Conservation (phyloP, 30 jellyfish, hydroid and myxozoan species). For the Mastigias papua region DNA sequence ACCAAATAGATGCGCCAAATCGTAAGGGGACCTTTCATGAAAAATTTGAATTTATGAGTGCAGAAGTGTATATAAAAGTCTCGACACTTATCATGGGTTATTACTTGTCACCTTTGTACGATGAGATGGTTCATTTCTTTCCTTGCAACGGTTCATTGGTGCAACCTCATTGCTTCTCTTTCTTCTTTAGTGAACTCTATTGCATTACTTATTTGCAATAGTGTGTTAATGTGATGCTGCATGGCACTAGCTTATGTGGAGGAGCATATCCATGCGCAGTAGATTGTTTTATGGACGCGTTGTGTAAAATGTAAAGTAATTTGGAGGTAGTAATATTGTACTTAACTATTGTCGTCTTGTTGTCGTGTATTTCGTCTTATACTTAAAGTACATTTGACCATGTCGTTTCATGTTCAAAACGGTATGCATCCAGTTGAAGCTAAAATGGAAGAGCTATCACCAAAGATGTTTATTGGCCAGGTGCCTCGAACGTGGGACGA, state of each 20-base stretch:
- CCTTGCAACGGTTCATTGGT: no score
- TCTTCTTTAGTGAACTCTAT: no score
- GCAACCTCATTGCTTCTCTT: no score
- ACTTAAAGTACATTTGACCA: constrained; percentile 5
- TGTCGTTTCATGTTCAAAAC: constrained; percentile 70
- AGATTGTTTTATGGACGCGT: background rate
- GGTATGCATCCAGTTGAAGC: constrained; percentile 49
- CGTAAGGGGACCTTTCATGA: no score
- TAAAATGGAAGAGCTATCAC: constrained; percentile 36
- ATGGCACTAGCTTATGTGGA: background rate
- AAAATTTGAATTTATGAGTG: no score
- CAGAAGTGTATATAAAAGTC: no score
- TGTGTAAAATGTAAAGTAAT: constrained; percentile 10
- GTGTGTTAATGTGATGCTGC: background rate
- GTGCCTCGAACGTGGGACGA: constrained; percentile 91
- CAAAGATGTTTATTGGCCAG: constrained; percentile 87
- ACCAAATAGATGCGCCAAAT: no score
- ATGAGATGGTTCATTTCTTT: no score
- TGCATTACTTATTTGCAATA: no score
- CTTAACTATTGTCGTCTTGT: background rate
- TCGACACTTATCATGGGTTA: no score
- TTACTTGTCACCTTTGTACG: no score
- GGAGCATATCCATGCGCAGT: constrained; percentile 4
- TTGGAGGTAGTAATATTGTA: background rate
- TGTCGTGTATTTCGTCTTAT: constrained; percentile 29